Percentiles rank a stretch among this genome's conserved stretches.
Evolutionary conservation across 2,113 vertebrate genomes (phyloP).

Genomic region (Actenoides lindsayi): DNA sequence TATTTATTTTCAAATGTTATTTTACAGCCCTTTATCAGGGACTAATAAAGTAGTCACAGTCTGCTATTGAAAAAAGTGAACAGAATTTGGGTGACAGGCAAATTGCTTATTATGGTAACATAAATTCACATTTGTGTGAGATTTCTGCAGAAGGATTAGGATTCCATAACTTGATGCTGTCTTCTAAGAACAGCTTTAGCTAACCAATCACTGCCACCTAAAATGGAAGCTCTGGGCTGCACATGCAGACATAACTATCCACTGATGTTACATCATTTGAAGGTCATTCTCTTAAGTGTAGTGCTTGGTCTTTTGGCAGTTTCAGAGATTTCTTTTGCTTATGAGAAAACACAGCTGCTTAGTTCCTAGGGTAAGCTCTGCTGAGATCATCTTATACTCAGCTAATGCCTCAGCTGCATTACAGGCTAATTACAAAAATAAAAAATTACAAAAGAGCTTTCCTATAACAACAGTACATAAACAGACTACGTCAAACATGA

Average conservation of each 20-base stretch:
- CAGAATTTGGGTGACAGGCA: not conserved
- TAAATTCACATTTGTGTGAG: not conserved
- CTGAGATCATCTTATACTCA: not conserved
- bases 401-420: not conserved
- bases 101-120: not conserved
- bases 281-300: not conserved
- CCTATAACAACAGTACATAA: not conserved
- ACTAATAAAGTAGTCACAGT: not conserved
- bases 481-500: not conserved
- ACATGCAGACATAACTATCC: not conserved
- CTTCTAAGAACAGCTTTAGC: not conserved
- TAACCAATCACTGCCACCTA: not conserved
- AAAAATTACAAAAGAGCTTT: constrained; percentile 20
- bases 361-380: not conserved
- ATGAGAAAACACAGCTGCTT: not conserved
- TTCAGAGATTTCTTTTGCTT: not conserved
- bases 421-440: constrained; percentile 31
- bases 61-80: not conserved
- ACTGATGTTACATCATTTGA: not conserved
- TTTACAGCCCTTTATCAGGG: not conserved
- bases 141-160: not conserved
- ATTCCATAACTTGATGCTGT: not conserved
- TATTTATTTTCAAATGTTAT: not conserved
- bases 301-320: not conserved
- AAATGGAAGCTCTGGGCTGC: not conserved